These are phyloP conservation scores for Poecilia velifera DNA, from an alignment of 2,797 vertebrate genomes.

Conservation along the genomic window DNA sequence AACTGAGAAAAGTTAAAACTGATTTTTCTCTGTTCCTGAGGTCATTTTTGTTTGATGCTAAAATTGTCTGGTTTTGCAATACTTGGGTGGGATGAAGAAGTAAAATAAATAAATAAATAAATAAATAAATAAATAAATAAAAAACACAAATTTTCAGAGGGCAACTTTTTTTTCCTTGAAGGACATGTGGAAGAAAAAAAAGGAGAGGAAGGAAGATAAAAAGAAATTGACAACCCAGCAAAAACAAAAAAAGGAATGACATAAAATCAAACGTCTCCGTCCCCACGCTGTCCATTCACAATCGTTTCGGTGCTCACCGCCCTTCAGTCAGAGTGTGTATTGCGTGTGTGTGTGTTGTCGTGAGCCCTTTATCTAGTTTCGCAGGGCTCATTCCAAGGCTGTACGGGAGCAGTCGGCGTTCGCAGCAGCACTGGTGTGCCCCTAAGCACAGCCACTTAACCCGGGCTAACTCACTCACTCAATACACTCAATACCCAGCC, in stretches of 20 bases:
- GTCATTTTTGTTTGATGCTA: neutral
- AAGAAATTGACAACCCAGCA: slow-evolving; percentile 65
- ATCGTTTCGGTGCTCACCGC: slow-evolving; percentile 20
- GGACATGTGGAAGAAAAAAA: slow-evolving; percentile 39
- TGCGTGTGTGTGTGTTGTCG: slow-evolving; percentile 32
- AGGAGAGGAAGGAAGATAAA: slow-evolving; percentile 59
- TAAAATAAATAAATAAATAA: no score
- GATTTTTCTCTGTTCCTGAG: neutral
- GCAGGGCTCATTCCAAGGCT: slow-evolving; percentile 61
- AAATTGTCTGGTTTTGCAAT: neutral
- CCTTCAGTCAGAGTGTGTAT: slow-evolving; percentile 12
- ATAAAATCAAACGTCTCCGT: slow-evolving; percentile 69
- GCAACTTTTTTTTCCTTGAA: neutral
- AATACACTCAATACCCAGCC: slow-evolving; percentile 75
- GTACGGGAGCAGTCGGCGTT: slow-evolving; percentile 64
- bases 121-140: neutral
- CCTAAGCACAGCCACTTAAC: slow-evolving; percentile 80
- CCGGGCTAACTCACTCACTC: slow-evolving; percentile 76
- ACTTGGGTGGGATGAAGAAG: neutral
- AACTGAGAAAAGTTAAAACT: neutral
- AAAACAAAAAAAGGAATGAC: slow-evolving; percentile 74
- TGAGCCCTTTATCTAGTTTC: slow-evolving; percentile 70
- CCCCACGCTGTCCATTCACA: slow-evolving; percentile 20
- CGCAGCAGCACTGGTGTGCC: slow-evolving; percentile 74
- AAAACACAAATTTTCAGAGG: neutral